These are phyloP conservation scores for Caenorhabditis inopinata DNA, from an alignment of 1,140 invertebrate species.

Conservation along the genomic window DNA sequence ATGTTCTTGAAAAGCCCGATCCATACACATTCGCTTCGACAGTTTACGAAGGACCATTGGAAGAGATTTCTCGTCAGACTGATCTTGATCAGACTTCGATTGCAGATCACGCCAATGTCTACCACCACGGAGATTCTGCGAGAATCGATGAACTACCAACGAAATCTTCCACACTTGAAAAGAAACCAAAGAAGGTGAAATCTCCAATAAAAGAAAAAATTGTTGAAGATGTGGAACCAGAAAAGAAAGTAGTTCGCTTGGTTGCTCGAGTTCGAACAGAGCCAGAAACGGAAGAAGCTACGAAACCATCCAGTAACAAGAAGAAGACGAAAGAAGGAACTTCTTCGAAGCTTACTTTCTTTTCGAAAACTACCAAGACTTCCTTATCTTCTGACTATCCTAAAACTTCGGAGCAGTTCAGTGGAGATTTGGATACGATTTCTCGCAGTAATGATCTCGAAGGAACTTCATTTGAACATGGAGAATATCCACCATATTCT, in stretches of 20 bases:
- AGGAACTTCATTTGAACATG: neutral
- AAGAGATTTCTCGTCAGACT: constrained; percentile 26
- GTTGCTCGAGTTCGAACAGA: neutral
- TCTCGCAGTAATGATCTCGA: neutral
- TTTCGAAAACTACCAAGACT: neutral
- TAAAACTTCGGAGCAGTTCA: neutral
- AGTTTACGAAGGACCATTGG: constrained; percentile 37
- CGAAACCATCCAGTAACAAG: neutral
- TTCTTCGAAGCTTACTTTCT: neutral
- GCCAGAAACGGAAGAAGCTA: neutral
- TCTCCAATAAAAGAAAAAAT: neutral
- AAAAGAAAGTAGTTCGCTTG: constrained; percentile 26
- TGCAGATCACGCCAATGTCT: constrained; percentile 37
- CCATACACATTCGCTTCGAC: constrained; percentile 10
- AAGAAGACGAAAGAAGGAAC: neutral
- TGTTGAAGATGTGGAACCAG: neutral
- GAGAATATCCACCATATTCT: neutral
- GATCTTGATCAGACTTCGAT: constrained; percentile 14
- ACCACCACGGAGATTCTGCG: constrained; percentile 32
- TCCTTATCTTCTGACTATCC: neutral
- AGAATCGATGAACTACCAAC: neutral
- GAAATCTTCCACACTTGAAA: neutral
- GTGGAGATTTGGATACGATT: neutral
- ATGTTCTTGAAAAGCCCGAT: constrained; percentile 40
- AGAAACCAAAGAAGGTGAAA: neutral